Evolutionary conservation across 2,888 invertebrate species (phyloP).

Genomic region (Erebia epiphron): DNA sequence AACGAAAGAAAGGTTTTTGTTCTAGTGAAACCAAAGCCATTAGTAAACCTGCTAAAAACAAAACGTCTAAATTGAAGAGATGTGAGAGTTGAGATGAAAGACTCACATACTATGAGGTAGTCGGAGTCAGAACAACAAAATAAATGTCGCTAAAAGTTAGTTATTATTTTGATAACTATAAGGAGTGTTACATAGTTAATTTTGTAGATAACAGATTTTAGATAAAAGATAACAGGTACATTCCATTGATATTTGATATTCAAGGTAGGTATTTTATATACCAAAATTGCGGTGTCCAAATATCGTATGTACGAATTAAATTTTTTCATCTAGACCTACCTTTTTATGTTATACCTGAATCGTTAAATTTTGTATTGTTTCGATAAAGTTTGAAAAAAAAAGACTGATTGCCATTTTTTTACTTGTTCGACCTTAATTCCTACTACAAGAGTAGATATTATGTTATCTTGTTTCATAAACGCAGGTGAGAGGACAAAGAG

Average conservation of each 20-base stretch:
- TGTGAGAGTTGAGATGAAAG: neutral
- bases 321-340: too few species aligned
- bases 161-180: neutral
- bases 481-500: conserved; percentile 14
- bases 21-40: neutral
- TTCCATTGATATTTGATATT: conserved; percentile 24
- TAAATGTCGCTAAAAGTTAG: neutral
- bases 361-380: too few species aligned
- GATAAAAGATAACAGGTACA: conserved; percentile 28
- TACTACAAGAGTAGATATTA: conserved; percentile 1
- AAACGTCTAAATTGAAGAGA: neutral
- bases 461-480: conserved; percentile 1
- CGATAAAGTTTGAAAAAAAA: too few species aligned
- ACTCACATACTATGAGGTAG: neutral
- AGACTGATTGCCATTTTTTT: neutral
- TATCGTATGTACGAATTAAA: neutral
- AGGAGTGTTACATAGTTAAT: conserved; percentile 19
- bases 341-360: too few species aligned
- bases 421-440: neutral
- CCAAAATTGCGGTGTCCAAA: conserved; percentile 26
- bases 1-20: neutral
- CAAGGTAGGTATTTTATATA: conserved; percentile 29
- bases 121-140: neutral
- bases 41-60: neutral
- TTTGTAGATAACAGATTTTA: conserved; percentile 24